phyloP scores from a whole-genome alignment of 2,797 vertebrate species.

The Phalanger gymnotis region DNA sequence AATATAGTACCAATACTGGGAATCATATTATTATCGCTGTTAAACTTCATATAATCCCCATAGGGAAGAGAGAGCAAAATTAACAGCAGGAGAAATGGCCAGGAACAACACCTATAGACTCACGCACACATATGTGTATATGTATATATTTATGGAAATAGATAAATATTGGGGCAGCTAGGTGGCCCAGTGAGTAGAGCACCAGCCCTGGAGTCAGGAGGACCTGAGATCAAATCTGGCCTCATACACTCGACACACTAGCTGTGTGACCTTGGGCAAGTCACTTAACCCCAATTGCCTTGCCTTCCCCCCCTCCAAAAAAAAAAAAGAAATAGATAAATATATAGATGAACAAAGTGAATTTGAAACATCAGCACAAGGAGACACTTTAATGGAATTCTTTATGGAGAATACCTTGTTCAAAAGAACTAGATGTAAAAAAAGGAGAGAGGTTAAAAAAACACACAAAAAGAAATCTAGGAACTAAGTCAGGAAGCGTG shows the following conservation, averaged over 20 bases:
- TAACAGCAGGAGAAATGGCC: background rate
- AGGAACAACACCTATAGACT: background rate
- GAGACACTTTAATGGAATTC: background rate
- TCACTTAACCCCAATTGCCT: too few species aligned
- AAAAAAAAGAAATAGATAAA: background rate
- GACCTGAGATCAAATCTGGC: too few species aligned
- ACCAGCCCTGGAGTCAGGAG: too few species aligned
- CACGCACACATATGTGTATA: background rate
- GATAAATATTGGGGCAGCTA: too few species aligned
- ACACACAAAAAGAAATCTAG: background rate
- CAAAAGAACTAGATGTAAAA: background rate
- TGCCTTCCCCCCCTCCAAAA: too few species aligned
- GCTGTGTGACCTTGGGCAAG: too few species aligned
- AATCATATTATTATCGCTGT: background rate
- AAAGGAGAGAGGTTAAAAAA: background rate
- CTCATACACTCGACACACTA: too few species aligned
- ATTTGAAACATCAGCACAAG: background rate
- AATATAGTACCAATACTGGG: background rate
- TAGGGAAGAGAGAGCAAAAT: background rate
- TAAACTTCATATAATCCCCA: background rate
- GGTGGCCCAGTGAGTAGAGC: too few species aligned
- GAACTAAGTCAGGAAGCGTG: background rate
- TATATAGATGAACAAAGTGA: background rate
- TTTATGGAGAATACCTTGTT: background rate
- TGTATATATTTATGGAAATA: background rate